Base-by-base conservation (phyloP, 2,888 invertebrate genomes). In the Drymonia ruficornis region DNA sequence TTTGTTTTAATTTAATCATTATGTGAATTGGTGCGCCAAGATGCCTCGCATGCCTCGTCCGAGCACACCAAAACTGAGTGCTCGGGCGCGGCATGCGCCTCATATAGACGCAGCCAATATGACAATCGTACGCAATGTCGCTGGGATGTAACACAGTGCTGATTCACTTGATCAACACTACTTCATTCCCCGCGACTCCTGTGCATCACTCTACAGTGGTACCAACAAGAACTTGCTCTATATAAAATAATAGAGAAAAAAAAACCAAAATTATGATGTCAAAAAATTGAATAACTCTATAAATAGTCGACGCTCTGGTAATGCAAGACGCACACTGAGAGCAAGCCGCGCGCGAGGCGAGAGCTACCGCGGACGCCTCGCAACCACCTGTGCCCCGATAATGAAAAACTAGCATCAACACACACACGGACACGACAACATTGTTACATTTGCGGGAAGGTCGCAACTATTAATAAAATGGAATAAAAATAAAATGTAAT, bases 401-500 rank as follows among this genome's bases (percentile, higher is more conserved):
- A 50, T 43, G 52, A 13, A 53, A 57, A 57, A 55, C 54, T 23
- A 58, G 55, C 57, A 55, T 56, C 44, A 52, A 55, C 58, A 44
- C 63, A 63, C 66, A 63, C 65, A 61, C 55, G 44, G 45, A 57
- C 58, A 45, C 61, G 50, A 45, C 60, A 70, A 78, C 81, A 81
- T 72, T 76, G 80, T 78, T 70, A 74, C 63, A 59, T 65, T 59
- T 73, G 70, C 60, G 74, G 76, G 77, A 78, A 80, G 79, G 80
- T 76, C 80, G 73, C 70, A 54, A 72, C 78, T 84, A 64, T 61
- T 64, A 61, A 61, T 64, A 64, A 56, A 59, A 61, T 61, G 80
- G 65, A 81, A 86, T 86, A 87, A 87, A 85, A 88, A 88, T 87
- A 86, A 86, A 86, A 86, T 84, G 84, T 87, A 86, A 87, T 89